Base-by-base conservation (phyloP, 2,797 vertebrate species). In the Cossypha heuglini region DNA sequence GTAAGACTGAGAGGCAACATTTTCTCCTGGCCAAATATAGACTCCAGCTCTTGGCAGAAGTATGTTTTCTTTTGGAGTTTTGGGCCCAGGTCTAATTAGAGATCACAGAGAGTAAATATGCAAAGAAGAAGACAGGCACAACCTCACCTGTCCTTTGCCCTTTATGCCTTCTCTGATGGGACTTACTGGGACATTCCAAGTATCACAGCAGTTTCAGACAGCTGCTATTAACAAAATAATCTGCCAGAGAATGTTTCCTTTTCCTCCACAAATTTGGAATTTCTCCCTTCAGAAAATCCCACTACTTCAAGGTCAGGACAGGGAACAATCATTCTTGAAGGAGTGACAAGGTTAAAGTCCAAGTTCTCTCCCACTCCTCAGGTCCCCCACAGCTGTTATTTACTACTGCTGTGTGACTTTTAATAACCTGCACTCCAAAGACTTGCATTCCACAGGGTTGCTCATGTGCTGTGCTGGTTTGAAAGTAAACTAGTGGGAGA, bases 351-450 rank as follows among this genome's bases (percentile, higher is more conserved):
- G 88, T 93, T 88, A 86, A 94, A 92, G 62, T 69, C 54, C 82
- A 86, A 18, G 58, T 75, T 54, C 57, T 86, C 52, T 88, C 78
- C 79, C 75, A 83, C 75, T 93, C 52, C 49, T 93, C 22, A 55
- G 46, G 51, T 93, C 24, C 21, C 40, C 43, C 52, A 52, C 87
- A 95, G 82, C 85, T 97, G 90, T 93, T 96, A 92, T 91, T 95
- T 96, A 94, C 87, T 93, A 59, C 48, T 67, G 62, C 55, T 69
- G 1, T 59, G 73, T 90, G 86, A 86, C 68, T 96, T 89, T 80
- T 86, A 86, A 78, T 88, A 90, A 64, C 66, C 62, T 89, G n/a
- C 10, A 4, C 46, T 62, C 62, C 62, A 69, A 91, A 81, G 46
- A 59, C 29, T 72, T 52, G 14, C 24, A 29, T 77, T 92, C 54